Conservation (phyloP, 2,113 vertebrate genomes). For the Phasianus colchicus region DNA sequence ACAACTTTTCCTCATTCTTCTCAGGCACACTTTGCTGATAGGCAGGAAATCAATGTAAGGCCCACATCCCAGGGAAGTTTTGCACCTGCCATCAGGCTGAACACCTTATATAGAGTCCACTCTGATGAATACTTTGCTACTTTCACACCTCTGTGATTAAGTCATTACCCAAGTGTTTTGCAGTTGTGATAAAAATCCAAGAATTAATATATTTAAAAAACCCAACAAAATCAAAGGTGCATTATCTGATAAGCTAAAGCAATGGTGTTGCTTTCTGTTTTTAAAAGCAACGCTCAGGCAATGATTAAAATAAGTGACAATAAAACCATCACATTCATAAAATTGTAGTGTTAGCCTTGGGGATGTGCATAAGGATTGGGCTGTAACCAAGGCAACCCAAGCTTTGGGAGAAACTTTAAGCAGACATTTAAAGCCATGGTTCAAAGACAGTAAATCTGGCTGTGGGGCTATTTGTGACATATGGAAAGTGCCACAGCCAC, state of each 20-base stretch:
- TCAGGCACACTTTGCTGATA: not conserved
- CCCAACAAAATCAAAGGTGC: conserved; percentile 2
- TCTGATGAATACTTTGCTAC: not conserved
- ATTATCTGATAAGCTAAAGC: conserved; percentile 7
- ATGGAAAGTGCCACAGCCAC: not conserved
- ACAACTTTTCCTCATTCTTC: not conserved
- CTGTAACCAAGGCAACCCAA: conserved; percentile 58
- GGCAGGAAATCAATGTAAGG: not conserved
- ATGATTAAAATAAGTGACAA: conserved; percentile 38
- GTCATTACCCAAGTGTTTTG: not conserved
- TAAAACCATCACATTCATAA: conserved; percentile 21
- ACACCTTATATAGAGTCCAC: not conserved
- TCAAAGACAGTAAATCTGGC: conserved; percentile 27
- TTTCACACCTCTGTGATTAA: conserved; percentile 4
- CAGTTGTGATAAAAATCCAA: conserved; percentile 1
- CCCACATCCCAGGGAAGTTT: not conserved
- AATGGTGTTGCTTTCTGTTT: not conserved
- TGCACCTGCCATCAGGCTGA: not conserved
- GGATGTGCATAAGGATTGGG: conserved; percentile 29
- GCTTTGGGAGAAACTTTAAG: conserved; percentile 45
- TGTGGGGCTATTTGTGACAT: conserved; percentile 13
- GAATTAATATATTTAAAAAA: not conserved
- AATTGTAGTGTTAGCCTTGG: conserved; percentile 25
- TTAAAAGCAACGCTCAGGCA: not conserved
- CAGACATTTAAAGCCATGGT: conserved; percentile 34